These are phyloP conservation scores for Epiblema foenella DNA, from an alignment of 2,888 invertebrate genomes.

Conservation along the genomic window DNA sequence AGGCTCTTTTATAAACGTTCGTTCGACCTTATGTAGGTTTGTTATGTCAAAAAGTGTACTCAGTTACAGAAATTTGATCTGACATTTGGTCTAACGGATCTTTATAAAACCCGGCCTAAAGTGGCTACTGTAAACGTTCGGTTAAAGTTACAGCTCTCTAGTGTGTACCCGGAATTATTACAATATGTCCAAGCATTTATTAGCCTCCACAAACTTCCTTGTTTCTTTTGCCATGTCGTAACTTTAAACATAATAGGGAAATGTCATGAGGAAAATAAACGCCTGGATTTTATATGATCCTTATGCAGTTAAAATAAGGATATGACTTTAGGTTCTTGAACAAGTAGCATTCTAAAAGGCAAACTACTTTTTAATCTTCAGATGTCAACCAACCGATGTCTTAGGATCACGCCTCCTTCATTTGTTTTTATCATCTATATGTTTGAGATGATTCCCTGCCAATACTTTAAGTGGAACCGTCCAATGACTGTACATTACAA, in stretches of 20 bases:
- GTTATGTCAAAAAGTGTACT: too few relatives aligned
- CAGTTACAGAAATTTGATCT: too few relatives aligned
- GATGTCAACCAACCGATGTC: constrained; percentile 22
- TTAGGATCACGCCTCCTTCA: constrained; percentile 1
- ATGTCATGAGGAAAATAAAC: not conserved
- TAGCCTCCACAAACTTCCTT: not conserved
- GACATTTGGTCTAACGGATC: too few relatives aligned
- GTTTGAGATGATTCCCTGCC: constrained; percentile 6
- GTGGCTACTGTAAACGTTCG: too few relatives aligned
- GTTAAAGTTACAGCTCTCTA: too few relatives aligned
- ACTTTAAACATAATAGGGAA: not conserved
- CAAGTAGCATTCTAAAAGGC: not conserved
- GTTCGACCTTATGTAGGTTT: too few relatives aligned
- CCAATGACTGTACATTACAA: not conserved
- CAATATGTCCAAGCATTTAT: not conserved
- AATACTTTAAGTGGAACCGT: not conserved
- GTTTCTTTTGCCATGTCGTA: not conserved
- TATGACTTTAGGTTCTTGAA: not conserved
- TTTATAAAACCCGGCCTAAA: too few relatives aligned
- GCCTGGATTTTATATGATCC: not conserved
- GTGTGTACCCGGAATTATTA: too few relatives aligned
- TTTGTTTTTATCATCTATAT: not conserved
- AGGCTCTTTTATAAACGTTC: too few relatives aligned
- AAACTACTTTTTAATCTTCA: constrained; percentile 5
- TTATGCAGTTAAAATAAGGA: not conserved